A percentile compares a stretch with the other conserved stretches of the same genome.
Conservation (phyloP, 1,140 invertebrate genomes). For the Chymomyza costata region DNA sequence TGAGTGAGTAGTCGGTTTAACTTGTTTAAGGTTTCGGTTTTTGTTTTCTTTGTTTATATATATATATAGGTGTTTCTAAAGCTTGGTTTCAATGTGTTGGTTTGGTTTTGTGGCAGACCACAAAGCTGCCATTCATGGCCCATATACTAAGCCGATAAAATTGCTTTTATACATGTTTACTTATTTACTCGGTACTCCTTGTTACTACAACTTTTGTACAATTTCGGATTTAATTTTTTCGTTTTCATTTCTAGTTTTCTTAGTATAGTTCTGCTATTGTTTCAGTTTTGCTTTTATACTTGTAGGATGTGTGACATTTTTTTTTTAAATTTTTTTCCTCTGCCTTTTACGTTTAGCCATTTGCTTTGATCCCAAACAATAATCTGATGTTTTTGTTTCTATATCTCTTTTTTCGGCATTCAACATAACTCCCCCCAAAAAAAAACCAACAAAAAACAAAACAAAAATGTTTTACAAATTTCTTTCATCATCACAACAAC, state of each 20-base stretch:
- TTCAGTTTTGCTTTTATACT: conserved; percentile 27
- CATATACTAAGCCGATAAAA: too few relatives aligned
- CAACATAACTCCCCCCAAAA: neutral
- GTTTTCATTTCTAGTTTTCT: conserved; percentile 9
- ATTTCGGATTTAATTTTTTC: too few relatives aligned
- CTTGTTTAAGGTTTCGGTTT: neutral
- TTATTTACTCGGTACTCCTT: too few relatives aligned
- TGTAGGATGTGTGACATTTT: conserved; percentile 20
- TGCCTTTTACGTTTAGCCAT: neutral
- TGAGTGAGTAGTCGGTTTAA: conserved; percentile 76
- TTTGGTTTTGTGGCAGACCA: too few relatives aligned
- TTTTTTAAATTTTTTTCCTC: conserved; percentile 11
- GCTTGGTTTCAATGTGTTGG: neutral
- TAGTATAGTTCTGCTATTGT: conserved; percentile 16
- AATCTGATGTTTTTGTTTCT: conserved; percentile 50
- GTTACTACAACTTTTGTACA: too few relatives aligned
- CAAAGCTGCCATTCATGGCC: too few relatives aligned
- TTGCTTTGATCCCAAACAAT: conserved; percentile 38
- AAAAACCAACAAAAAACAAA: conserved; percentile 16
- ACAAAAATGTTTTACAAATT: conserved; percentile 37
- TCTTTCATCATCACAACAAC: conserved; percentile 30
- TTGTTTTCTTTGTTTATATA: neutral
- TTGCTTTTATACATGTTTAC: too few relatives aligned
- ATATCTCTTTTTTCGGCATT: conserved; percentile 28
- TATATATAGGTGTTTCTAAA: neutral